Evolutionary conservation across 2,113 vertebrate genomes (phyloP), one percentile per base, ranked within the genome.

Genomic region (Paracanthobrama guichenoti): DNA sequence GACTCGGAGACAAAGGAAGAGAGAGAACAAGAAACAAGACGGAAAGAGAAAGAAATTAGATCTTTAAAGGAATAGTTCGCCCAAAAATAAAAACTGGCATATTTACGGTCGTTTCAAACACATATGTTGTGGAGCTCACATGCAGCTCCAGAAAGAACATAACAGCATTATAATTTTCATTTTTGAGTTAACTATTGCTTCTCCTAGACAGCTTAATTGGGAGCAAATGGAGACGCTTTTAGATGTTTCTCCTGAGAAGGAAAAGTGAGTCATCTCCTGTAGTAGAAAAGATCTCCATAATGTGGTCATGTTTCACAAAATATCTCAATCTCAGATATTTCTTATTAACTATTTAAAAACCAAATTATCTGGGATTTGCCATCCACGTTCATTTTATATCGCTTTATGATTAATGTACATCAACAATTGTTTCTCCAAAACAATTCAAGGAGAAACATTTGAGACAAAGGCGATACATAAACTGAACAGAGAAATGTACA

Each of bases 401-500:
- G 20, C 20, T 71, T 71, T 44, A 13, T 5, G 13, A 44, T n/a
- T 18, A 11, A 42, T 71, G 10, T 42, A 31, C 9, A 69, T 16
- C 42, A 46, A 14, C 22, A 46, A 6, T 22, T 67, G 7, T 39
- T 69, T 42, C 66, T 22, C 28, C 62, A 66, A 66, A 66, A 6
- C 20, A 66, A 31, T 31, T 14, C 60, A 28, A 24, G 6, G n/a
- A 28, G 1, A 55, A 13, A n/a, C 11, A 12, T 24, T 7, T 16
- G 28, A 64, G 42, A 39, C 9, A 11, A 20, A 69, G 35, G 66
- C 0, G 16, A 66, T n/a, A 2, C 35, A 4, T 16, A 16, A 31
- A 39, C 6, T 9, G 7, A 79, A 79, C 26, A 55, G 53, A 86
- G 42, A 71, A 60, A 39, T 57, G 67, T 59, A 62, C 60, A 2